Evolutionary conservation across 2,113 vertebrate genomes (phyloP), one percentile per base, ranked within the genome.

Genomic region (Saguinus imperator): DNA sequence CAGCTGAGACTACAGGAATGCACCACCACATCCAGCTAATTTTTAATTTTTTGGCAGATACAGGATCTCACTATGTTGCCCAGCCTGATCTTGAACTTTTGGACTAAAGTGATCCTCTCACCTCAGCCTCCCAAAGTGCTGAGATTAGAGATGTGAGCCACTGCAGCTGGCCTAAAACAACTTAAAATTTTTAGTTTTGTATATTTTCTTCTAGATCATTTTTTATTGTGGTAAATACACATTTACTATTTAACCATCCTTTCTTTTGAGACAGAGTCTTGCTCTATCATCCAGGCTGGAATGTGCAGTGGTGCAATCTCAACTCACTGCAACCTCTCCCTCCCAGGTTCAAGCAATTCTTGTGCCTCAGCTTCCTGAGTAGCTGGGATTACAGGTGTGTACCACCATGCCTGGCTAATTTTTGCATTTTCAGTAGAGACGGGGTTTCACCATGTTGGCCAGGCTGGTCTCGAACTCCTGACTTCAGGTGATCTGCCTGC

Each of bases 151-250:
- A 35, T 7, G 16, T 32, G 61, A 32, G 61, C 61, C 61, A 64
- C 12, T 64, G 61, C 5, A 64, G 27, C 6, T 64, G 61, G 61
- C 27, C 27, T 64, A 64, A 64, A 64, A 64, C 13, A 13, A 64
- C 61, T 64, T 64, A 29, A 76, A 88, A 88, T 79, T 45, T 79
- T 82, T 55, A 68, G 14, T 92, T 82, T 77, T 90, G 73, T 96
- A 29, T 43, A 82, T 57, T 84, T 58, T 93, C n/a, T 92, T 37
- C 75, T 64, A 66, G 55, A 84, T 58, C 37, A 40, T 83, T 88
- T 70, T 79, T 77, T 75, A 82, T 7, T 81, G 45, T 29, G 21
- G 57, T 37, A 92, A 81, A 72, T 73, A 80, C 9, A 81, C 21
- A 48, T 92, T 52, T 82, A 72, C 27, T 16, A 52, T 57, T 76